Evolutionary conservation across 2,888 invertebrate genomes (phyloP), one percentile per base, ranked within the genome.

Genomic region (Camponotus fellah): DNA sequence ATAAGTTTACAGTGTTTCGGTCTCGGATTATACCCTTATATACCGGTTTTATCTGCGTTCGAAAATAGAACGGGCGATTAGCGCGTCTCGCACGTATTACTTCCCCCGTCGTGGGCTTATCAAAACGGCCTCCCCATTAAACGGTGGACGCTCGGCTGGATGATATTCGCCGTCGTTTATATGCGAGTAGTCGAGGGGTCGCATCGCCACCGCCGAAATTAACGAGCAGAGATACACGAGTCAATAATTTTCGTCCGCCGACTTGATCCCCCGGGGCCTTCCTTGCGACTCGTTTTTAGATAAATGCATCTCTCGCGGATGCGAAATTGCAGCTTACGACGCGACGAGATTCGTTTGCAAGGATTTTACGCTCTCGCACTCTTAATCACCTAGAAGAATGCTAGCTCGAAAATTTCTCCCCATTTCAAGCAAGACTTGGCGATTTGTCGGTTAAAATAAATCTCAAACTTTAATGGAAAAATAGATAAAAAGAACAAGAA

Each of bases 81-180:
- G 43, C 21, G 56, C 40, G n/a, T 53, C 37, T 65, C 37, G 21
- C 32, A 40, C 26, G 46, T 60, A 60, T 60, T 66, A 34, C 43
- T 62, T 34, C 32, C n/a, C 26, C 12, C n/a, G 21, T 26, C 53
- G 49, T 21, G 53, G 58, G 53, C 60, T 79, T 86, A 87, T 88
- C 87, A 75, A 85, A 86, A 86, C 72, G 86, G 76, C 65, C 86
- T 88, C 88, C 87, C 88, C 82, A 89, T 91, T 90, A 88, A 91
- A 90, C 75, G 77, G 79, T 84, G 82, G 64, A 64, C 58, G 34
- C 69, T n/a, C 81, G 0, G 32, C 64, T 71, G 85, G 26, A 85
- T 69, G 81, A 85, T 77, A 84, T 75, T 84, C 83, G 68, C 79
- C 79, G 74, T 87, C 87, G 83, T 90, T 90, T 86, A 90, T 85